These are phyloP conservation scores for Syncerus caffer DNA, from an alignment of 2,797 vertebrate species.

Conservation along the genomic window DNA sequence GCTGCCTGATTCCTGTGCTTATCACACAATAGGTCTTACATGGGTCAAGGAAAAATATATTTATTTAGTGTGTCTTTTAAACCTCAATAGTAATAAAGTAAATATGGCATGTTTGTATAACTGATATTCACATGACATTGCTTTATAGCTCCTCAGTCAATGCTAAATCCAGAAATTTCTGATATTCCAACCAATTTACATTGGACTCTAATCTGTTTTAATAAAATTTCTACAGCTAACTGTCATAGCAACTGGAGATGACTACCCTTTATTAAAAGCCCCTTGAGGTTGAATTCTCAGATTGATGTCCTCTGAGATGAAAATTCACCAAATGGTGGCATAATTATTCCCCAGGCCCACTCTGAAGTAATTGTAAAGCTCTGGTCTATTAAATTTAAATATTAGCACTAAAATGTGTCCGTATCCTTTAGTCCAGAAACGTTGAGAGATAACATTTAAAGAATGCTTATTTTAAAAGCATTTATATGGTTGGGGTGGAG, in stretches of 20 bases:
- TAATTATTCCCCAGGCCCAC: background rate
- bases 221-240: conserved; percentile 21
- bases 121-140: background rate
- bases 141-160: conserved; percentile 4
- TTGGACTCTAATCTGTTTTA: background rate
- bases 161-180: conserved; percentile 17
- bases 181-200: conserved; percentile 26
- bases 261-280: conserved; percentile 28
- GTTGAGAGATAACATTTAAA: background rate
- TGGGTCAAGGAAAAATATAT: background rate
- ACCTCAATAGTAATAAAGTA: background rate
- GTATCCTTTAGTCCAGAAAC: conserved; percentile 25
- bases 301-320: conserved; percentile 13
- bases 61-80: background rate
- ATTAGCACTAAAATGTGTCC: background rate
- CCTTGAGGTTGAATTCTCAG: background rate
- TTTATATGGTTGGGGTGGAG: background rate
- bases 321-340: conserved; percentile 40
- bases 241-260: conserved; percentile 32
- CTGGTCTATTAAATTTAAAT: conserved; percentile 58
- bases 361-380: conserved; percentile 45
- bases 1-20: background rate
- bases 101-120: background rate
- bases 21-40: background rate
- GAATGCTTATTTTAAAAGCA: conserved; percentile 41